These are phyloP conservation scores for Nomada fucata DNA, from an alignment of 2,888 invertebrate genomes.

Conservation along the genomic window DNA sequence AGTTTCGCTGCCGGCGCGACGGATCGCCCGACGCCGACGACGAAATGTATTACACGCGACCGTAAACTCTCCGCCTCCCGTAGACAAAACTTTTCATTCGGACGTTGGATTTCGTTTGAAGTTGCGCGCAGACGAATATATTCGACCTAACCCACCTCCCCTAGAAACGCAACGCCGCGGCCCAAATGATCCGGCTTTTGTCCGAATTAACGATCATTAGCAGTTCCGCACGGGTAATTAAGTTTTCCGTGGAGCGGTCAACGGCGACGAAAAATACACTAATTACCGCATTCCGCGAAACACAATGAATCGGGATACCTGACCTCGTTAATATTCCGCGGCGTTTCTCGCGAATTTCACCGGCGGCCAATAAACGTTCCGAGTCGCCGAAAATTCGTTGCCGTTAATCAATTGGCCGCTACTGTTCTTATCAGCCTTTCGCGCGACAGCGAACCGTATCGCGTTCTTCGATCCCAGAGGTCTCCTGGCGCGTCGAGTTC, in stretches of 20 bases:
- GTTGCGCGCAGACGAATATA: neutral
- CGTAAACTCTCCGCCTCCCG: no score
- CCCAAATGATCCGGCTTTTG: neutral
- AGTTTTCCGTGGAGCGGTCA: neutral
- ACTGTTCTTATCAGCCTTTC: no score
- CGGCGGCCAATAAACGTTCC: neutral
- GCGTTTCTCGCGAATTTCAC: conserved; percentile 21
- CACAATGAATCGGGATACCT: conserved; percentile 25
- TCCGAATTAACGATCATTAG: conserved; percentile 30
- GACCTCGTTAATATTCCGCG: conserved; percentile 19
- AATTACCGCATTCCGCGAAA: conserved; percentile 21
- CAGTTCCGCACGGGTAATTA: conserved; percentile 31
- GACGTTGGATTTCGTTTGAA: neutral
- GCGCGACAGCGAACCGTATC: neutral
- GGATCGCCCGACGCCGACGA: neutral
- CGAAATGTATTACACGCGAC: no score
- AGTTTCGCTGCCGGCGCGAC: neutral
- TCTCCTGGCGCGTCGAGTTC: neutral
- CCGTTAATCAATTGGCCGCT: no score
- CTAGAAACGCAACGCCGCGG: neutral
- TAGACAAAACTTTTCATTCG: no score
- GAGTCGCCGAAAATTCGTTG: no score
- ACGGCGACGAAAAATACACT: conserved; percentile 22
- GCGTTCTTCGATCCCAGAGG: neutral
- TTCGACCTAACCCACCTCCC: neutral